Conservation (phyloP, 2,113 vertebrate genomes). For the Chloroceryle aenea region DNA sequence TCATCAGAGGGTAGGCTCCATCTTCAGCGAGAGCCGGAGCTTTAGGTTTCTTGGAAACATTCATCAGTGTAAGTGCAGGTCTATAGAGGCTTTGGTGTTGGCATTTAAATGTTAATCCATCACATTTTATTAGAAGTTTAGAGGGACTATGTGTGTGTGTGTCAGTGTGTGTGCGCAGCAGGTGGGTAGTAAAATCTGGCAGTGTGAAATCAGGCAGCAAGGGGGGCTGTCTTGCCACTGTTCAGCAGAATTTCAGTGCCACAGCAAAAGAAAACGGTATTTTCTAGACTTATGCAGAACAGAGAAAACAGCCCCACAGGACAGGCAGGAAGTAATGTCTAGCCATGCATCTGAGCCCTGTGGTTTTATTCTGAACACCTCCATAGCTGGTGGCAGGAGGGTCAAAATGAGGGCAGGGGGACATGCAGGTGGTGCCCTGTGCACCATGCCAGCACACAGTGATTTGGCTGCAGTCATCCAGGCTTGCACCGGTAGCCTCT, state of each 20-base stretch:
- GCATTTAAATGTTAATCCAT: conserved; percentile 78
- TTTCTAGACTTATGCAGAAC: neutral
- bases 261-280: neutral
- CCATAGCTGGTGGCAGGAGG: neutral
- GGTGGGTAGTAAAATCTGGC: neutral
- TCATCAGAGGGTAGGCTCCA: neutral
- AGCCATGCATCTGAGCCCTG: neutral
- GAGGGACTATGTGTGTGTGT: neutral
- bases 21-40: neutral
- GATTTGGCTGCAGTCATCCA: neutral
- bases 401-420: neutral
- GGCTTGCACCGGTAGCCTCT: neutral
- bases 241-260: neutral
- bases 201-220: neutral
- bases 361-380: neutral
- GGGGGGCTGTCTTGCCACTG: neutral
- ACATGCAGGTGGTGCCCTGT: neutral
- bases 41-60: conserved; percentile 74
- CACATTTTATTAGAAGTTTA: conserved; percentile 76
- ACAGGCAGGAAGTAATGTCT: neutral
- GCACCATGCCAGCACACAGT: neutral
- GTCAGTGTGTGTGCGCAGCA: neutral
- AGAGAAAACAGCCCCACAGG: neutral
- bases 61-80: conserved; percentile 68
- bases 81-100: conserved; percentile 61